These are phyloP conservation scores for Microtus oregoni DNA, from an alignment of 2,113 vertebrate species.

Conservation along the genomic window DNA sequence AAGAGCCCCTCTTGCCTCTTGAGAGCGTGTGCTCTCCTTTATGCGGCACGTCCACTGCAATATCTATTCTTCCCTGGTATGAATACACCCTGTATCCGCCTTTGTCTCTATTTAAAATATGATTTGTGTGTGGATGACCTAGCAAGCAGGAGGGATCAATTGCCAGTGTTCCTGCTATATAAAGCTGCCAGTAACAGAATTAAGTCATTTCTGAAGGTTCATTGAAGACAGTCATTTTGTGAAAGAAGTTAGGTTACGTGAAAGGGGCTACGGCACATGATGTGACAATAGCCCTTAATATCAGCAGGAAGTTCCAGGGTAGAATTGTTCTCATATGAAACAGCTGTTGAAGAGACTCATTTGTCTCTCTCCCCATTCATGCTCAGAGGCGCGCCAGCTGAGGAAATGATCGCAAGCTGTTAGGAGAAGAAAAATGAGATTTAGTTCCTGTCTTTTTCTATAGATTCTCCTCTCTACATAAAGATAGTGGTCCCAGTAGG, in stretches of 20 bases:
- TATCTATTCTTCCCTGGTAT: neutral
- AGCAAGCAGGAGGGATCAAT: neutral
- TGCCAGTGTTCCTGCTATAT: neutral
- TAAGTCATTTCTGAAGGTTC: neutral
- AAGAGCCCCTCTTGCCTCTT: neutral
- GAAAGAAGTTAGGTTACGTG: neutral
- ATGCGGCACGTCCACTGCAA: neutral
- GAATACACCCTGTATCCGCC: neutral
- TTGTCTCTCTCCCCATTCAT: neutral
- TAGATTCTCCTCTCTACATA: neutral
- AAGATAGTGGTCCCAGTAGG: neutral
- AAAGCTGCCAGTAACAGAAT: neutral
- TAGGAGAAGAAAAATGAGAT: neutral
- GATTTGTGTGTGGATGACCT: neutral
- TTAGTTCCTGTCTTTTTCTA: neutral
- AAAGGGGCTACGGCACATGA: neutral
- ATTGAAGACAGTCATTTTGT: constrained; percentile 7
- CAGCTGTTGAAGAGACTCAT: neutral
- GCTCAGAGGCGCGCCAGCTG: neutral
- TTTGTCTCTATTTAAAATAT: constrained; percentile 8
- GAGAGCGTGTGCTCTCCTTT: neutral
- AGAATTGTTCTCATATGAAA: constrained; percentile 36
- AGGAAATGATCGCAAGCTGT: neutral
- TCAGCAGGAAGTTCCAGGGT: neutral
- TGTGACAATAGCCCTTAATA: neutral